Percentiles rank a stretch among this genome's conserved stretches.
Evolutionary conservation across 2,113 vertebrate genomes (phyloP).

Genomic region (Petromus typicus): DNA sequence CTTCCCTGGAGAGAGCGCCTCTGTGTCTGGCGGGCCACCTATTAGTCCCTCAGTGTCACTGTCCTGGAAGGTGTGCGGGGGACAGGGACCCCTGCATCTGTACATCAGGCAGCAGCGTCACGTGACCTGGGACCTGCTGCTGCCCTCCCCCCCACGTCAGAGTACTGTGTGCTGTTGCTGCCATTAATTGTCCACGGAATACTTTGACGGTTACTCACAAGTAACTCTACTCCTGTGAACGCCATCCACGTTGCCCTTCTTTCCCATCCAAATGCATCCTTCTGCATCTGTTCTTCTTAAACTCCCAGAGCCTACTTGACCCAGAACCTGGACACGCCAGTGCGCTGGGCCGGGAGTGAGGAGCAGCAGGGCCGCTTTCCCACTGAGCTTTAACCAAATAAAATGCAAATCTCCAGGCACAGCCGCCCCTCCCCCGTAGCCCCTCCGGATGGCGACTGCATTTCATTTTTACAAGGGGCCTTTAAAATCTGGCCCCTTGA

Average conservation of each 20-base stretch:
- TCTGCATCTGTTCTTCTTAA: background rate
- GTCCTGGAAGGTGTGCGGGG: background rate
- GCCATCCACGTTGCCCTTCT: rapidly evolving
- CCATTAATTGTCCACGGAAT: rapidly evolving
- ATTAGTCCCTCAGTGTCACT: background rate
- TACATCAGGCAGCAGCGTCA: rapidly evolving
- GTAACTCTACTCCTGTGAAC: background rate
- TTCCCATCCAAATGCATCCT: background rate
- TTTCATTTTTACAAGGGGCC: conserved; percentile 71
- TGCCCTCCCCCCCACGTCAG: rapidly evolving
- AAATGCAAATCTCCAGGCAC: background rate
- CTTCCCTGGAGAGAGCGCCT: background rate
- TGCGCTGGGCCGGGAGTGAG: rapidly evolving
- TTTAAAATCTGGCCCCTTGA: conserved; percentile 80
- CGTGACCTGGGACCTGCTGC: background rate
- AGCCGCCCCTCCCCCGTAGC: background rate
- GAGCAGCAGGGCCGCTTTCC: background rate
- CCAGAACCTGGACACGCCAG: rapidly evolving
- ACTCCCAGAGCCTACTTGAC: rapidly evolving
- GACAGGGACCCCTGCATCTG: no score
- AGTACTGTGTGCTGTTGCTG: rapidly evolving
- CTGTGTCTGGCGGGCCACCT: background rate
- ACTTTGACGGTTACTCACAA: background rate
- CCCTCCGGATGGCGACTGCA: conserved; percentile 56
- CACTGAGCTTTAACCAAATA: background rate